Conservation (phyloP, 2,113 vertebrate genomes). For the Antechinus flavipes region DNA sequence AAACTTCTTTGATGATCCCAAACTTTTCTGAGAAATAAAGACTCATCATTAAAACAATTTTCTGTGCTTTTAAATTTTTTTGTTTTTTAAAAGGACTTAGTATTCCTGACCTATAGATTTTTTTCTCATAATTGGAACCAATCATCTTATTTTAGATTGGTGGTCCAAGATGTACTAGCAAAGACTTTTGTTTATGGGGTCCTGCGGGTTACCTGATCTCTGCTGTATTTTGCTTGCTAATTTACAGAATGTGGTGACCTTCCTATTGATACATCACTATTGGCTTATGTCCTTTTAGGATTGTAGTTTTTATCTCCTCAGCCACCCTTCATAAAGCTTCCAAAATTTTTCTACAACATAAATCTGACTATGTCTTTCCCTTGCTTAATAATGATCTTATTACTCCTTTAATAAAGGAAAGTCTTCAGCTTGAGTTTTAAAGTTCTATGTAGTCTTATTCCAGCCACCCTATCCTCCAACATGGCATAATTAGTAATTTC, state of each 20-base stretch:
- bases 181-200: slow-evolving; percentile 37
- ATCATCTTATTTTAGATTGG: slow-evolving; percentile 14
- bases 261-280: background rate
- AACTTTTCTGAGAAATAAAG: background rate
- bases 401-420: background rate
- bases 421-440: background rate
- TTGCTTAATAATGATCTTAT: background rate
- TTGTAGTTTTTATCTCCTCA: background rate
- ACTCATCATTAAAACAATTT: background rate
- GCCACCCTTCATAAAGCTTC: background rate
- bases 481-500: background rate
- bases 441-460: background rate
- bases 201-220: background rate
- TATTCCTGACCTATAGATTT: background rate
- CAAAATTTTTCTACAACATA: background rate
- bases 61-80: background rate
- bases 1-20: background rate
- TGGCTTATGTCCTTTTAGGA: background rate
- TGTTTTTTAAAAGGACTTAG: background rate
- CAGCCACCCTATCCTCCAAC: background rate
- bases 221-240: background rate
- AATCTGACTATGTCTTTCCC: background rate
- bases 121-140: background rate
- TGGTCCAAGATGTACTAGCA: background rate
- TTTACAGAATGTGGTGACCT: background rate